phyloP scores from a whole-genome alignment of 37 sponge, comb jelly and placozoan species.

The Halisarca cf. caerulea region DNA sequence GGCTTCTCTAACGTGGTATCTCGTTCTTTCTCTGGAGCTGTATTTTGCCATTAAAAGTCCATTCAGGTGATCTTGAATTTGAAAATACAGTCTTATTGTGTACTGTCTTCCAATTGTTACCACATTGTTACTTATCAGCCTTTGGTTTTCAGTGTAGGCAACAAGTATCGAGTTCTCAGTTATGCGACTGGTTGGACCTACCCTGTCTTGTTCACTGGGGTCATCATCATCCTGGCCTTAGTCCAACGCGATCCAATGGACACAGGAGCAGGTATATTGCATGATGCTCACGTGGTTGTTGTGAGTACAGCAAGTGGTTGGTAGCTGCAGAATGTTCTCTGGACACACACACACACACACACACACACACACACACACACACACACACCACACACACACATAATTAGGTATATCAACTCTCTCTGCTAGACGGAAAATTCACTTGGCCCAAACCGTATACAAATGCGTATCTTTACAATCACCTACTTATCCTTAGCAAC shows the following conservation, averaged over 20 bases:
- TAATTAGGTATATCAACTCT: too few relatives aligned
- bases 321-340: too few relatives aligned
- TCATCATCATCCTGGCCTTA: not conserved
- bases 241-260: too few relatives aligned
- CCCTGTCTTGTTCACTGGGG: not conserved
- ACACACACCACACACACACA: too few relatives aligned
- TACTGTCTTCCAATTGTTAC: not conserved
- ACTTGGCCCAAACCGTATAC: too few relatives aligned
- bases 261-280: not conserved
- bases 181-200: not conserved
- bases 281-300: not conserved
- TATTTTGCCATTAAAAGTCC: conserved; percentile 77
- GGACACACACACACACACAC: too few relatives aligned
- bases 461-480: too few relatives aligned
- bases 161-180: not conserved
- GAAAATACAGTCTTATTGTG: not conserved
- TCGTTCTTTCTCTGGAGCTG: conserved; percentile 68
- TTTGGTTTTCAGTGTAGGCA: not conserved
- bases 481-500: too few relatives aligned
- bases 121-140: too few relatives aligned
- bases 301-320: too few relatives aligned
- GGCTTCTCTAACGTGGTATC: conserved; percentile 65
- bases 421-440: too few relatives aligned
- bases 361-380: too few relatives aligned
- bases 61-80: conserved; percentile 57